Base-by-base conservation (phyloP, 2,113 vertebrate genomes). In the Pseudopipra pipra region DNA sequence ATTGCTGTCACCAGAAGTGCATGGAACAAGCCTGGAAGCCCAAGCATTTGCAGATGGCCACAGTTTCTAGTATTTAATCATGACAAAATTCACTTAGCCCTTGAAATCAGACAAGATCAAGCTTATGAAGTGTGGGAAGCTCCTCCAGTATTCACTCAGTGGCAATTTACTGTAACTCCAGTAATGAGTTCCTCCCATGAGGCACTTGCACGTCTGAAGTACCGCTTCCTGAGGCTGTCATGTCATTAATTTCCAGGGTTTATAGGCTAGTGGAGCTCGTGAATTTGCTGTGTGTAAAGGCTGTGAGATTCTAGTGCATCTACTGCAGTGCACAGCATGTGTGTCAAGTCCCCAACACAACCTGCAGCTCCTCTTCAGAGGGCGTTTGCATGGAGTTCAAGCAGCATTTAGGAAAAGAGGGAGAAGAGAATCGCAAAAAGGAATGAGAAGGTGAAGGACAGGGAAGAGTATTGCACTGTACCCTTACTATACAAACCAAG, bases 151-250 rank as follows among this genome's bases (percentile, higher is more conserved):
- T 91, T 85, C 94, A 47, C 85, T 76, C 75, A 87, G 59, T 76
- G 59, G 87, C 84, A 85, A 94, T 94, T 93, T 97, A 90, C 93
- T 90, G 96, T 93, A 96, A 96, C 71, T 90, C 78, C 63, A 87
- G 85, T 85, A 95, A 94, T 83, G 81, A 91, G 91, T 95, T 95
- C 71, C 89, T 96, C 93, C 89, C 91, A 25, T 62, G 91, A 89
- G 95, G 62, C 87, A 23, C 71, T 93, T 49, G 71, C 46, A 59
- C 28, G 76, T 91, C 91, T 93, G 78, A 89, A 79, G 59, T 51
- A 85, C 62, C 68, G 21, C 83, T 96, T 96, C 89, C 91, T 85
- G 87, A 83, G 74, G 85, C 63, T 87, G 78, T 80, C 89, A 77
- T 83, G 43, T 87, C 91, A 93, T 96, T 89, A 89, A 76, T 96